A percentile compares a stretch with the other conserved stretches of the same genome.
These are phyloP conservation scores for Pristionchus arcanus DNA, from an alignment of 2,888 invertebrate genomes.

Conservation along the genomic window DNA sequence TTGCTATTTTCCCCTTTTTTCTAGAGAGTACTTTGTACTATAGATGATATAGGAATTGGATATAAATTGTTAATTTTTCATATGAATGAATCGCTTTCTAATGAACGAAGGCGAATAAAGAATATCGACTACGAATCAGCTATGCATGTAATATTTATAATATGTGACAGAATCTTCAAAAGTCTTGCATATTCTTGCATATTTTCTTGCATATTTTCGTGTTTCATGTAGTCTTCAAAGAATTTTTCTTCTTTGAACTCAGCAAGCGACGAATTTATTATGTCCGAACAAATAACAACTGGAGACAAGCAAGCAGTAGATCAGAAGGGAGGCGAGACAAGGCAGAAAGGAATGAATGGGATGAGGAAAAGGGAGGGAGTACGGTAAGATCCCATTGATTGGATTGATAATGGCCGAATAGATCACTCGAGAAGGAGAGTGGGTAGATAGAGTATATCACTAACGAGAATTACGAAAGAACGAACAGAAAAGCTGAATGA, in stretches of 20 bases:
- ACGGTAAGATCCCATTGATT: slow-evolving; percentile 4
- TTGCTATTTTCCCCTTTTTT: not conserved
- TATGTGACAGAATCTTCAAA: too few relatives aligned
- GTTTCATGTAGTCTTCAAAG: not conserved
- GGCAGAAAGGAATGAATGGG: not conserved
- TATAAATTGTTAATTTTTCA: slow-evolving; percentile 17
- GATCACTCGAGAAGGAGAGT: slow-evolving; percentile 25
- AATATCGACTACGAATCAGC: not conserved
- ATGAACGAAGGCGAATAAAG: not conserved
- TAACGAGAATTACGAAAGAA: not conserved
- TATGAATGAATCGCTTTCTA: slow-evolving; percentile 17
- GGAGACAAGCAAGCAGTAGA: not conserved
- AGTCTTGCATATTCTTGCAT: too few relatives aligned
- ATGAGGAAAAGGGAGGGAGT: not conserved
- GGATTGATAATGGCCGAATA: slow-evolving; percentile 8
- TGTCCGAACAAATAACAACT: not conserved
- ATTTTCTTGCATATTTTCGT: too few relatives aligned
- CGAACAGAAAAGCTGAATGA: not conserved
- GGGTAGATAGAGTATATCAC: slow-evolving; percentile 10
- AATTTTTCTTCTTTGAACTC: not conserved
- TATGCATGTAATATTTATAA: too few relatives aligned
- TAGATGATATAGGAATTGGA: slow-evolving; percentile 38
- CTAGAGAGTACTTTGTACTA: not conserved
- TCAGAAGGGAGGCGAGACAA: not conserved
- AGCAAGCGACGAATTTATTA: not conserved